Percentiles rank a stretch among this genome's conserved stretches.
Conservation (phyloP, 2,113 vertebrate genomes). For the Holacanthus passer region DNA sequence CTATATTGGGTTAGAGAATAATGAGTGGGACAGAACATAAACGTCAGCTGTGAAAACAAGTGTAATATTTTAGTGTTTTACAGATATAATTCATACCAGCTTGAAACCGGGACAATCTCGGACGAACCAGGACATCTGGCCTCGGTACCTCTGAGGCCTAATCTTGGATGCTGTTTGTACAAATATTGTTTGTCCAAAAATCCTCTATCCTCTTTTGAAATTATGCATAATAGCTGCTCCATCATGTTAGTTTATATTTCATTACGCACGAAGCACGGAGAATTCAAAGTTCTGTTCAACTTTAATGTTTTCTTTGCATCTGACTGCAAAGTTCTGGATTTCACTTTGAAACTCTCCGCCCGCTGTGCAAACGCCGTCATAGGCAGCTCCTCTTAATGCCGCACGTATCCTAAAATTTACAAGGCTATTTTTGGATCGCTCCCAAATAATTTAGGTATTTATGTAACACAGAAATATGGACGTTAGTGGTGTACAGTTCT, state of each 20-base stretch:
- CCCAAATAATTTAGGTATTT: conserved; percentile 55
- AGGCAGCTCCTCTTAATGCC: conserved; percentile 8
- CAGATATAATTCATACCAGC: too few species aligned
- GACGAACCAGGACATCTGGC: too few species aligned
- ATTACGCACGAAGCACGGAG: not conserved
- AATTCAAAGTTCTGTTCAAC: not conserved
- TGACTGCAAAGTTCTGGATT: conserved; percentile 1
- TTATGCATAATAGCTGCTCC: too few species aligned
- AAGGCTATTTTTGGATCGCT: conserved; percentile 47
- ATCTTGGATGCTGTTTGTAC: not conserved
- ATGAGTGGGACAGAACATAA: too few species aligned
- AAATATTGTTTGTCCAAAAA: not conserved
- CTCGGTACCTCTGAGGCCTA: not conserved
- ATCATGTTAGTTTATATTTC: not conserved
- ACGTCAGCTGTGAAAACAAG: too few species aligned
- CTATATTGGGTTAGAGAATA: too few species aligned
- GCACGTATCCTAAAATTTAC: conserved; percentile 34
- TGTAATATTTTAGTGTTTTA: too few species aligned
- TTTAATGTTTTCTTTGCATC: not conserved
- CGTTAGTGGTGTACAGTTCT: conserved; percentile 26
- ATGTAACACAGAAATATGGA: conserved; percentile 45
- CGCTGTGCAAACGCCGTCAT: not conserved
- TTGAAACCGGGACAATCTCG: too few species aligned
- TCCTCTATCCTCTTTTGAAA: not conserved
- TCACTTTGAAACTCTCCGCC: not conserved